Evolutionary conservation across 1,140 invertebrate species (phyloP).

Genomic region (Drosophila pseudoananassae): DNA sequence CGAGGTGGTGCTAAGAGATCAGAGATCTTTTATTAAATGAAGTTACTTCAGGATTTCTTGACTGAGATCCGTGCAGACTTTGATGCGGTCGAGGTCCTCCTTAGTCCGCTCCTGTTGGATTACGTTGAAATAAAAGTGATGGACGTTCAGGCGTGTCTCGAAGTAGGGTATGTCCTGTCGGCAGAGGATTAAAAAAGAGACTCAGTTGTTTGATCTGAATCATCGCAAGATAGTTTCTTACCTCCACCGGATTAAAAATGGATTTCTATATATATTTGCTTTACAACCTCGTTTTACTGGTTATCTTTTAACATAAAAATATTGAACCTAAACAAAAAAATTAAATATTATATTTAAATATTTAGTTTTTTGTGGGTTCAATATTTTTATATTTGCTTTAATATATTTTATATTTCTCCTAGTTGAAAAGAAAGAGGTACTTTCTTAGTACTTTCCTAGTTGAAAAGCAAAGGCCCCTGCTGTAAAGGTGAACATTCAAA

Average conservation of each 20-base stretch:
- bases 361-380: no score
- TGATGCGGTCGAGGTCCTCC: constrained; percentile 42
- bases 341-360: no score
- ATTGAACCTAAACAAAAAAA: no score
- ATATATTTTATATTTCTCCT: no score
- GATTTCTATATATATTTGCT: no score
- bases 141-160: constrained; percentile 7
- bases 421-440: no score
- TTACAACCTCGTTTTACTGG: no score
- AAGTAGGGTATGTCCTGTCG: constrained; percentile 42
- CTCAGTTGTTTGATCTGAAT: constrained; percentile 32
- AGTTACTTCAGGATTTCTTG: constrained; percentile 24
- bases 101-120: constrained; percentile 24
- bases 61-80: constrained; percentile 45
- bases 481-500: not conserved
- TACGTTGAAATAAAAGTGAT: constrained; percentile 50
- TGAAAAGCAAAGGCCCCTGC: not conserved
- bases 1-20: no score
- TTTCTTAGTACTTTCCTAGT: no score
- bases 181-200: constrained; percentile 21
- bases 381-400: no score
- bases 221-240: constrained; percentile 22
- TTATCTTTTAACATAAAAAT: no score
- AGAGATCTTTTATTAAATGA: constrained; percentile 9
- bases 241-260: no score